A percentile compares a stretch with the other conserved stretches of the same genome.
These are phyloP conservation scores for Kryptolebias ocellatus DNA, from an alignment of 2,797 vertebrate species.

Conservation along the genomic window DNA sequence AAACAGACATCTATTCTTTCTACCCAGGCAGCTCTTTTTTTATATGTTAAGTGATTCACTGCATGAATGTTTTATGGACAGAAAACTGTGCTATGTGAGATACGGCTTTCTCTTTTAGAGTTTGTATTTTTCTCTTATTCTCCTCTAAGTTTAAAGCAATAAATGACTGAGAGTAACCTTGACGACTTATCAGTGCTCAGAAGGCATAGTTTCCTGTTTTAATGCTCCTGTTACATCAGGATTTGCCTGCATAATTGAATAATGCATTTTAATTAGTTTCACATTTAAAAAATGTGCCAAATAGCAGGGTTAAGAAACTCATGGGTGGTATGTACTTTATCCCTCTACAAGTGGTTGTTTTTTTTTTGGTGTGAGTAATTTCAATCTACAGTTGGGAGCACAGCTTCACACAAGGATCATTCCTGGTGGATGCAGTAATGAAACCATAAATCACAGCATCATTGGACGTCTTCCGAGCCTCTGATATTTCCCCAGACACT, in stretches of 20 bases:
- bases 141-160: conserved; percentile 22
- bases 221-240: conserved; percentile 18
- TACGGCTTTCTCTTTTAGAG: conserved; percentile 34
- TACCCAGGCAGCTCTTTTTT: conserved; percentile 43
- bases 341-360: conserved; percentile 42
- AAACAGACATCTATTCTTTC: conserved; percentile 54
- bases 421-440: conserved; percentile 65
- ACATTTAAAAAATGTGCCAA: conserved; percentile 10
- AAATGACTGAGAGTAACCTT: conserved; percentile 39
- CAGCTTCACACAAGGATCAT: conserved; percentile 60
- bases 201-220: conserved; percentile 23
- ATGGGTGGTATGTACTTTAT: conserved; percentile 12
- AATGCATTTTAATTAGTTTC: conserved; percentile 22
- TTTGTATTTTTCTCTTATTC: conserved; percentile 37
- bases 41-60: conserved; percentile 69
- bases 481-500: conserved; percentile 75
- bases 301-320: conserved; percentile 21
- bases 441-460: conserved; percentile 78
- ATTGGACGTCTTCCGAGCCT: conserved; percentile 69
- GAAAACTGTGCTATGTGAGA: conserved; percentile 59
- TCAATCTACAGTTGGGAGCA: conserved; percentile 51
- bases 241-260: conserved; percentile 20
- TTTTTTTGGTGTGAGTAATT: conserved; percentile 50
- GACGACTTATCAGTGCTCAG: conserved; percentile 25
- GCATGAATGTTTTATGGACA: conserved; percentile 69